phyloP scores from a whole-genome alignment of 2,797 vertebrate species.

The Falco novaeseelandiae region DNA sequence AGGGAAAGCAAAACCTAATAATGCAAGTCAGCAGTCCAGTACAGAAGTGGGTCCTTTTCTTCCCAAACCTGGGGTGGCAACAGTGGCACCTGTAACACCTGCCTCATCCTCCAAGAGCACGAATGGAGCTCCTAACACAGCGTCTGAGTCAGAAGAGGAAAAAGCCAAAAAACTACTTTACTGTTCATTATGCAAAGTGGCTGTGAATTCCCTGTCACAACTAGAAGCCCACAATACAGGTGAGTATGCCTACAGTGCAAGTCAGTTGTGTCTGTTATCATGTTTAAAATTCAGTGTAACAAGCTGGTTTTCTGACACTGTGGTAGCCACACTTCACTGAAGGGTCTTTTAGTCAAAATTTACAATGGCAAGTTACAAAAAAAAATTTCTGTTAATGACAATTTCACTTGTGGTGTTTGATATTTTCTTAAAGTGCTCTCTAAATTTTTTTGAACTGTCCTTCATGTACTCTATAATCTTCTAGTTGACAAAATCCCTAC shows the following conservation, averaged over 20 bases:
- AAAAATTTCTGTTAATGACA: background rate
- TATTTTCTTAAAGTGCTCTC: background rate
- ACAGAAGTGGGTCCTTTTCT: conserved; percentile 68
- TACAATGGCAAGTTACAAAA: background rate
- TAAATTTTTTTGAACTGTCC: background rate
- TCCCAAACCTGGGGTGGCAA: conserved; percentile 65
- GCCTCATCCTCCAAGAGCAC: conserved; percentile 78
- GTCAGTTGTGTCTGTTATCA: background rate
- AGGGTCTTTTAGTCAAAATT: background rate
- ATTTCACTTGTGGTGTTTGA: background rate
- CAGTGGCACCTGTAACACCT: conserved; percentile 67
- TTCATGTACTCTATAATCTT: background rate
- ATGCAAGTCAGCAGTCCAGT: conserved; percentile 49
- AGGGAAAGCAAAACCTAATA: conserved; percentile 69
- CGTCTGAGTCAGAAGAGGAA: conserved; percentile 91
- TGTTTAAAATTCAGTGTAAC: background rate
- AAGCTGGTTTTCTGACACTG: background rate
- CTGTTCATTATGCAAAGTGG: conserved; percentile 98
- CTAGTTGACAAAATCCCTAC: background rate
- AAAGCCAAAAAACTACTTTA: conserved; percentile 97
- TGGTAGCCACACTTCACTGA: background rate
- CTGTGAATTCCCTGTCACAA: conserved; percentile 96
- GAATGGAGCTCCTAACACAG: conserved; percentile 68
- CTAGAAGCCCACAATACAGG: conserved; percentile 97
- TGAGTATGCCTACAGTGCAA: conserved; percentile 26